Evolutionary conservation across 2,113 vertebrate species (phyloP).

Genomic region (Heptranchias perlo): DNA sequence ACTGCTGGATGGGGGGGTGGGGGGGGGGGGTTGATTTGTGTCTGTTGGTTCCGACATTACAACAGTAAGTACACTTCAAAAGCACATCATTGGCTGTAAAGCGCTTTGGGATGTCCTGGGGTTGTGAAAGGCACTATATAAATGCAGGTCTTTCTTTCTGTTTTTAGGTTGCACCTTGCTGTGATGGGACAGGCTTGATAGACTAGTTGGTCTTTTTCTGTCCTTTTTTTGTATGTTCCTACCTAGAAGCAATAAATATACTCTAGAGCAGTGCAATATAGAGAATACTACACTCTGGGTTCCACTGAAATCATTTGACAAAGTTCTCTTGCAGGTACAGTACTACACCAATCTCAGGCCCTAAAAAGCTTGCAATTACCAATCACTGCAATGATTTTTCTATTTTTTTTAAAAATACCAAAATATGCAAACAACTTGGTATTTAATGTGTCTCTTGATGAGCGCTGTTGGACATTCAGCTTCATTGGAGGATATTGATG

Average conservation of each 20-base stretch:
- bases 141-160: no score
- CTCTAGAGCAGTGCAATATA: background rate
- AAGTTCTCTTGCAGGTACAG: background rate
- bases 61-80: no score
- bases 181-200: background rate
- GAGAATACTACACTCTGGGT: background rate
- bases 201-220: background rate
- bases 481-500: background rate
- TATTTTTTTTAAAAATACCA: no score
- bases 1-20: no score
- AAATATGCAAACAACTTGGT: background rate
- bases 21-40: background rate
- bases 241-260: background rate
- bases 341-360: background rate
- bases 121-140: no score
- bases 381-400: background rate
- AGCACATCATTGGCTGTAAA: no score
- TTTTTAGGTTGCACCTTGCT: background rate
- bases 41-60: no score
- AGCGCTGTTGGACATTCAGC: background rate
- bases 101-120: no score
- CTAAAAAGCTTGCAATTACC: background rate
- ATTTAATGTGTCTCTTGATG: background rate
- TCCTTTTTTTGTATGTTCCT: background rate
- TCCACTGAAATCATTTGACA: background rate